These are phyloP conservation scores for Channallabes apus DNA, from an alignment of 2,797 vertebrate genomes.

Conservation along the genomic window DNA sequence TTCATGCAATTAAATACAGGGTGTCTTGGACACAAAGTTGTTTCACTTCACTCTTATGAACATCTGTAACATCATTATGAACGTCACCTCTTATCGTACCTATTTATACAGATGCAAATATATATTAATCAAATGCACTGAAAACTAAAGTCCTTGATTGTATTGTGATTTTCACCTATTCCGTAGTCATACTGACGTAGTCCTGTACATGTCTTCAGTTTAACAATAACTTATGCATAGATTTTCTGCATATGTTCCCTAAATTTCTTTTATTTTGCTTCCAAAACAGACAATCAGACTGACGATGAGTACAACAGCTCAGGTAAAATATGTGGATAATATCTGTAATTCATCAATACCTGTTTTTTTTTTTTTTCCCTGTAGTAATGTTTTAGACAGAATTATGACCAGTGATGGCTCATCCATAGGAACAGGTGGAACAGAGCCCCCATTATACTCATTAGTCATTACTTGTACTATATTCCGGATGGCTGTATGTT, in stretches of 20 bases:
- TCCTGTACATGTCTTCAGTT: neutral
- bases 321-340: constrained; percentile 26
- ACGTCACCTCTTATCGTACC: neutral
- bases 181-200: neutral
- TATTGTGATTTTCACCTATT: neutral
- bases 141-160: neutral
- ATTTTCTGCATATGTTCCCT: neutral
- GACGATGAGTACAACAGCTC: constrained; percentile 37
- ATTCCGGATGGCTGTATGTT: too few relatives aligned
- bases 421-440: too few relatives aligned
- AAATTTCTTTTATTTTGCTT: constrained; percentile 11
- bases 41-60: neutral
- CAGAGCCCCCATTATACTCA: too few relatives aligned
- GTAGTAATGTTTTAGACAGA: too few relatives aligned
- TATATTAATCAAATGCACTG: neutral
- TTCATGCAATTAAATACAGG: neutral
- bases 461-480: too few relatives aligned
- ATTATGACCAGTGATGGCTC: too few relatives aligned
- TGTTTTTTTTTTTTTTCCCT: too few relatives aligned
- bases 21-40: neutral
- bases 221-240: neutral
- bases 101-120: neutral
- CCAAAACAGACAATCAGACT: constrained; percentile 21
- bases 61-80: neutral
- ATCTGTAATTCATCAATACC: too few relatives aligned